Percentiles rank a stretch among this genome's conserved stretches.
Evolutionary conservation across 2,113 vertebrate species (phyloP).

Genomic region (Ctenomys sociabilis): DNA sequence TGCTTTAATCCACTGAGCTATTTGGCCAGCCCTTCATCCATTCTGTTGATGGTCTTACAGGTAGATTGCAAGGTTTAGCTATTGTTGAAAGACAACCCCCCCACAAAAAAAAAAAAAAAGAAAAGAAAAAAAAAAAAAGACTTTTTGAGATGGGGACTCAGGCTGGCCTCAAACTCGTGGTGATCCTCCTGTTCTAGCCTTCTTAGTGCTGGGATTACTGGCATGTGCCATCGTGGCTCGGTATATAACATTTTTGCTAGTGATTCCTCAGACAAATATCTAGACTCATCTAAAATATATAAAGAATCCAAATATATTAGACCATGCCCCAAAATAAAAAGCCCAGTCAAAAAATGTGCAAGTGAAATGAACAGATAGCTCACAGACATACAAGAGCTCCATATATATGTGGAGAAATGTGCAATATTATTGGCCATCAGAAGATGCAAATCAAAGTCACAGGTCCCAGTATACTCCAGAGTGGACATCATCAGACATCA

Average conservation of each 20-base stretch:
- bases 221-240: neutral
- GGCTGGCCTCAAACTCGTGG: neutral
- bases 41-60: neutral
- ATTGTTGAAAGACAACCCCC: neutral
- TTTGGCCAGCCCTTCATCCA: too few species aligned
- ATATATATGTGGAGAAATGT: neutral
- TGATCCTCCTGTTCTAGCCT: neutral
- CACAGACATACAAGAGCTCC: neutral
- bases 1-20: too few species aligned
- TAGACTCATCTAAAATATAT: neutral
- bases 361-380: neutral
- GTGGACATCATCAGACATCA: neutral
- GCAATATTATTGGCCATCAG: neutral
- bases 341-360: too few species aligned
- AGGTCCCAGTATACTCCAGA: neutral
- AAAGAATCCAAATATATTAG: neutral
- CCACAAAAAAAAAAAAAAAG: neutral
- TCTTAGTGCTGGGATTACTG: neutral
- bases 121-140: too few species aligned
- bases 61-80: neutral
- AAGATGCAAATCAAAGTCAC: neutral
- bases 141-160: neutral
- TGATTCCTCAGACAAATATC: neutral
- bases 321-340: neutral
- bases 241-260: neutral